Evolutionary conservation across 37 sponge, comb jelly and placozoan genomes (phyloP), one percentile per base, ranked within the genome.

Genomic region (Ianthella basta): DNA sequence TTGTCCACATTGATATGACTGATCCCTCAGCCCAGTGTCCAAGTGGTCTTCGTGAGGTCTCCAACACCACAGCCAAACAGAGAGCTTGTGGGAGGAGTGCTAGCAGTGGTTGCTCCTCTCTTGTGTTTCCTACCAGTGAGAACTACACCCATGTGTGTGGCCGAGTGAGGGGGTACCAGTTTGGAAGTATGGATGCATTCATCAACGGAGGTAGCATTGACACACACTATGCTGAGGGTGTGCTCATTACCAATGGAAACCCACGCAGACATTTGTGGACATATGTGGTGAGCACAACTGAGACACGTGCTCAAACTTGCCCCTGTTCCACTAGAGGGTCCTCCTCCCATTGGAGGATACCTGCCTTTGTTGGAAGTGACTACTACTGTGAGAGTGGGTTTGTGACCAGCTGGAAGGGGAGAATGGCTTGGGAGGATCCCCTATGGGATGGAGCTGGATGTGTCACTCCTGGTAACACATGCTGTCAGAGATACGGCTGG

Each of bases 381-480:
- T 77, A 40, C 37, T 77, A 77, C 53, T 77, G 79, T n/a, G 79
- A 77, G 27, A 14, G 41, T 40, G 79, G 79, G 25, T 41, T 54
- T n/a, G 79, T n/a, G 8, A n/a, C 41, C 25, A n/a, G 1, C 19
- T 15, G 13, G 1, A 54, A 37, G 38, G 55, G 2, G 39, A 54
- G 53, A 54, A 39, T 53, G 4, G 34, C 27, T 33, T 69, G 70
- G 70, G 55, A 77, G 25, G 27, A 77, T 53, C 79, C 53, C 53
- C 38, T 77, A 41, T 77, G 79, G 79, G 79, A 77, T 13, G 79
- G 79, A 20, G 53, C 34, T 33, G 79, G 79, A 25, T 77, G 79
- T 53, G 15, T 25, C 27, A 24, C 55, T 40, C 24, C 79, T n/a
- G 55, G 55, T 53, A 77, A 77, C 79, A 77, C 23, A 25, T 77